Conservation (phyloP, 1,140 invertebrate species). For the Drosophila biarmipes region DNA sequence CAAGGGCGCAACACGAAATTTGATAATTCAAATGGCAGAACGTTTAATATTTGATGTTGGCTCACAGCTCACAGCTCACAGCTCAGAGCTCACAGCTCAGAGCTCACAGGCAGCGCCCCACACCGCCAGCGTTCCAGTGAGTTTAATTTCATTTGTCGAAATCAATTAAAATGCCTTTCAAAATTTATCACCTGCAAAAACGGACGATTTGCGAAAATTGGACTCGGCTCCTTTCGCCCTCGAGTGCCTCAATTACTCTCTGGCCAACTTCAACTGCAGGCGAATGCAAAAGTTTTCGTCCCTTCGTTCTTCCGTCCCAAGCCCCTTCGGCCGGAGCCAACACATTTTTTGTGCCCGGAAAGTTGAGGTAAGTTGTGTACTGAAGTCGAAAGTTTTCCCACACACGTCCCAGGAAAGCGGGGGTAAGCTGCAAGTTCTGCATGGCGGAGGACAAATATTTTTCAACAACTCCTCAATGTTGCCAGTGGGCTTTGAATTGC, state of each 20-base stretch:
- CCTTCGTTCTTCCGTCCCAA: neutral
- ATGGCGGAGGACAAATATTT: slow-evolving; percentile 54
- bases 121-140: slow-evolving; percentile 5
- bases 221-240: slow-evolving; percentile 34
- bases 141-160: slow-evolving; percentile 61
- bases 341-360: slow-evolving; percentile 61
- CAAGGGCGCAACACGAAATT: slow-evolving; percentile 29
- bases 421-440: slow-evolving; percentile 1
- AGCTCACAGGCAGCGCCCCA: too few species aligned
- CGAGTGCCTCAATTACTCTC: slow-evolving; percentile 65
- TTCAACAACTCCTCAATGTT: slow-evolving; percentile 54
- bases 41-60: slow-evolving; percentile 53
- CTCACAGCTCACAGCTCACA: neutral
- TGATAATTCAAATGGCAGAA: slow-evolving; percentile 58
- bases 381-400: slow-evolving; percentile 68
- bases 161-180: slow-evolving; percentile 69
- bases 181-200: slow-evolving; percentile 73
- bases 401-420: slow-evolving; percentile 15
- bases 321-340: slow-evolving; percentile 58
- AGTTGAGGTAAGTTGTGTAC: slow-evolving; percentile 76
- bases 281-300: slow-evolving; percentile 53
- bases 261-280: slow-evolving; percentile 46
- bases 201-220: slow-evolving; percentile 50
- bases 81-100: too few species aligned
- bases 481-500: slow-evolving; percentile 27